phyloP scores from a whole-genome alignment of 2,888 invertebrate genomes.

The Cephus sareptanus region DNA sequence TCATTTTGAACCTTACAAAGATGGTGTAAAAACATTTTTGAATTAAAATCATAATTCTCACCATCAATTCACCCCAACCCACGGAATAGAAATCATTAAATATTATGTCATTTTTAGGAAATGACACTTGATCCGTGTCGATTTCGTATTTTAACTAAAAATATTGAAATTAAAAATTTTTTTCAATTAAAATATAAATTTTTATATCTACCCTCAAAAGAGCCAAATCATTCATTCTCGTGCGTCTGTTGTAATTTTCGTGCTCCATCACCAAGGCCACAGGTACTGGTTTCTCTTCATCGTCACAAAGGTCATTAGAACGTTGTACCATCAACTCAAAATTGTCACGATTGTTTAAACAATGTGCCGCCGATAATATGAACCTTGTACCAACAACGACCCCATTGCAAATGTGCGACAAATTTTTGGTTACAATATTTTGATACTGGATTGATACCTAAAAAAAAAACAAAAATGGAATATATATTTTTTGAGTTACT shows the following conservation, averaged over 20 bases:
- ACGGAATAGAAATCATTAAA: constrained; percentile 19
- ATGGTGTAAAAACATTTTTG: background rate
- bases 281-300: constrained; percentile 10
- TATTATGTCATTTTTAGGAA: background rate
- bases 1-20: background rate
- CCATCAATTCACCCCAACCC: constrained; percentile 28
- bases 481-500: background rate
- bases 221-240: constrained; percentile 28
- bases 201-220: constrained; percentile 21
- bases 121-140: background rate
- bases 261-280: constrained; percentile 28
- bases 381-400: constrained; percentile 14
- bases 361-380: constrained; percentile 27
- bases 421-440: constrained; percentile 12
- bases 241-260: constrained; percentile 23
- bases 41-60: constrained; percentile 1
- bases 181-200: background rate
- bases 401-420: constrained; percentile 25
- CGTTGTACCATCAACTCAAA: constrained; percentile 23
- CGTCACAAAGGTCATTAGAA: constrained; percentile 22
- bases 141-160: background rate
- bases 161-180: background rate
- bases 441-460: constrained; percentile 29
- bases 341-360: constrained; percentile 20
- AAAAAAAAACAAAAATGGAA: background rate